phyloP scores from a whole-genome alignment of 2,797 vertebrate species.

The Myioborus miniatus region DNA sequence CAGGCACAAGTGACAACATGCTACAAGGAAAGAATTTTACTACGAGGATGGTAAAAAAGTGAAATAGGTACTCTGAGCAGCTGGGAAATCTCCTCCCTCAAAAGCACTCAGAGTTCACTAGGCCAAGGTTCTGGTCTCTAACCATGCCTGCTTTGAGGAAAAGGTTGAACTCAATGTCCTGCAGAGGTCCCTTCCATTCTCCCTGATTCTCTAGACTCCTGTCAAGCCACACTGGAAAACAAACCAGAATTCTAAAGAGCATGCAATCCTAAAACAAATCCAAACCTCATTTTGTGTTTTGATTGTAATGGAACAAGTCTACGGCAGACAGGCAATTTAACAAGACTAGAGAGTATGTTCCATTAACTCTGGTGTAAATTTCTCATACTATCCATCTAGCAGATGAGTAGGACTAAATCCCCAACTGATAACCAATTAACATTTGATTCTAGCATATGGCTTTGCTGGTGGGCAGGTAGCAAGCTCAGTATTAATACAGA shows the following conservation, averaged over 20 bases:
- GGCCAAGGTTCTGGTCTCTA: not conserved
- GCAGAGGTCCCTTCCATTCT: not conserved
- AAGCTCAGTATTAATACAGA: not conserved
- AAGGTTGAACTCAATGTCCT: not conserved
- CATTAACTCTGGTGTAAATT: not conserved
- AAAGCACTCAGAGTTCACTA: not conserved
- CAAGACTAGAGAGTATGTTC: not conserved
- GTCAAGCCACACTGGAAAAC: not conserved
- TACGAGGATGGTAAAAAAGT: not conserved
- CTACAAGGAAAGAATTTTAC: not conserved
- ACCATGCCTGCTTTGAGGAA: not conserved
- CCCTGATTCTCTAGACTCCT: not conserved
- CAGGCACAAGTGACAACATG: not conserved
- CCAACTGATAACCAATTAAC: slow-evolving; percentile 27
- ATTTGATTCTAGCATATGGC: slow-evolving; percentile 41
- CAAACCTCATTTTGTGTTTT: not conserved
- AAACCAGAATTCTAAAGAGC: not conserved
- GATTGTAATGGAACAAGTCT: not conserved
- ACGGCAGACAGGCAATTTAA: not conserved
- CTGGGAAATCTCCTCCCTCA: not conserved
- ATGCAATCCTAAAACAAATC: not conserved
- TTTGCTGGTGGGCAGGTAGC: slow-evolving; percentile 40
- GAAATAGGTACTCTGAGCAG: not conserved
- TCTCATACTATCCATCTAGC: not conserved
- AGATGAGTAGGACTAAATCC: slow-evolving; percentile 10